These are phyloP conservation scores for Brachionus calyciflorus DNA, from an alignment of 1,140 invertebrate genomes.

Conservation along the genomic window DNA sequence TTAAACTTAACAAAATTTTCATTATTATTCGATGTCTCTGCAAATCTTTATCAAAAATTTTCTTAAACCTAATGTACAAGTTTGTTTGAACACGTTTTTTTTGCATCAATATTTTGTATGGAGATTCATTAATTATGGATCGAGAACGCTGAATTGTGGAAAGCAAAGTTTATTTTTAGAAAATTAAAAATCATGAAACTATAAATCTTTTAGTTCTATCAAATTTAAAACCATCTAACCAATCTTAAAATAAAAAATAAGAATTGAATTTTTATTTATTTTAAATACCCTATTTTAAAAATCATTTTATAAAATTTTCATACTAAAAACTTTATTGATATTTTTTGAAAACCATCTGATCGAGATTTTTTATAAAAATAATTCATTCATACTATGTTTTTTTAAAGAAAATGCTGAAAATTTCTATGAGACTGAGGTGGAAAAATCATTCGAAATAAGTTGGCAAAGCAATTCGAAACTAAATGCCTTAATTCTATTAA, in stretches of 20 bases:
- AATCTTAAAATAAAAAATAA: too few species aligned
- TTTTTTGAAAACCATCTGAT: background rate
- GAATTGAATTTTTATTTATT: background rate
- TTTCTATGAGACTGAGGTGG: conserved; percentile 12
- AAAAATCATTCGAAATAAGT: conserved; percentile 19
- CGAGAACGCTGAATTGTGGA: too few species aligned
- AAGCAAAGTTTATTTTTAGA: background rate
- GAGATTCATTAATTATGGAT: too few species aligned
- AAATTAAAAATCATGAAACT: background rate
- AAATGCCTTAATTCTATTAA: conserved; percentile 1
- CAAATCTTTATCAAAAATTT: too few species aligned
- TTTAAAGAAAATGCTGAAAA: background rate
- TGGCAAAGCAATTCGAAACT: conserved; percentile 40
- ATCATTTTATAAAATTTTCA: background rate
- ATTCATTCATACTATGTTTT: too few species aligned
- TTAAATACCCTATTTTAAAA: background rate
- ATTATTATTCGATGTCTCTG: too few species aligned
- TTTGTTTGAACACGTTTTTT: too few species aligned
- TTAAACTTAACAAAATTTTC: too few species aligned
- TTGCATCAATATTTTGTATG: too few species aligned
- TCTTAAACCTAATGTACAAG: too few species aligned
- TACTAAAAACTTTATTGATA: background rate
- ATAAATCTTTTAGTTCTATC: too few species aligned
- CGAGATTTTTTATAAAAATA: background rate
- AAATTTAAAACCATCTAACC: too few species aligned